Percentiles rank a stretch among this genome's conserved stretches.
phyloP scores from a whole-genome alignment of 1,140 invertebrate genomes.

The Caenorhabditis latens region DNA sequence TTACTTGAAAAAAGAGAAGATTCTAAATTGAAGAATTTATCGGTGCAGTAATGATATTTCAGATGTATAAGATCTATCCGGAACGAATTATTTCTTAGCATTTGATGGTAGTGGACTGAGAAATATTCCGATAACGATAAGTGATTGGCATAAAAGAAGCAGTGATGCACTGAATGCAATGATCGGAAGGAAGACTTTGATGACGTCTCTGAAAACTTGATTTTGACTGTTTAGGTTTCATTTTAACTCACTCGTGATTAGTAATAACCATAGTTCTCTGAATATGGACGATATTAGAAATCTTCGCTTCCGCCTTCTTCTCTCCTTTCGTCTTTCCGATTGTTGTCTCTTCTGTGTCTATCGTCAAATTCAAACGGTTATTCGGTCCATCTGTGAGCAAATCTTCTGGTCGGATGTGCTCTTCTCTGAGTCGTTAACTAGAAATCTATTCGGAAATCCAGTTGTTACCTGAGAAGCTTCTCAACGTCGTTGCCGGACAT shows the following conservation, averaged over 20 bases:
- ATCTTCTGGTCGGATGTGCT: background rate
- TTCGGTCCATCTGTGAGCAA: slow-evolving; percentile 17
- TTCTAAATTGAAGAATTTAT: background rate
- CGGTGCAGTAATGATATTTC: too few species aligned
- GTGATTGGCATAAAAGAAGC: background rate
- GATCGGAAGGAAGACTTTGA: background rate
- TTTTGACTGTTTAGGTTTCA: background rate
- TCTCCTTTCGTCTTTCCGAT: slow-evolving; percentile 11
- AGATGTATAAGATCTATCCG: too few species aligned
- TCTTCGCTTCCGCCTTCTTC: background rate
- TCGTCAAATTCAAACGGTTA: background rate
- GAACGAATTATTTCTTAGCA: too few species aligned
- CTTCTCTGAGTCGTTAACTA: background rate
- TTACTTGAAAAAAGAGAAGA: background rate
- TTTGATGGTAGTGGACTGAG: background rate
- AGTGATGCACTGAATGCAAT: background rate
- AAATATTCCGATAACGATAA: background rate
- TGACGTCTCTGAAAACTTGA: background rate
- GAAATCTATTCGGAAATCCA: too few species aligned
- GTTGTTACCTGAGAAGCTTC: background rate
- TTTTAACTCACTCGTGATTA: background rate
- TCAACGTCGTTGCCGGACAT: slow-evolving; percentile 20
- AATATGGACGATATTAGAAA: background rate
- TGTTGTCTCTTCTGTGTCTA: slow-evolving; percentile 3
- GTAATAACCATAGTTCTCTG: slow-evolving; percentile 9